Percentiles rank a stretch among this genome's conserved stretches.
phyloP scores from a whole-genome alignment of 2,113 vertebrate species.

The Barnardius zonarius region DNA sequence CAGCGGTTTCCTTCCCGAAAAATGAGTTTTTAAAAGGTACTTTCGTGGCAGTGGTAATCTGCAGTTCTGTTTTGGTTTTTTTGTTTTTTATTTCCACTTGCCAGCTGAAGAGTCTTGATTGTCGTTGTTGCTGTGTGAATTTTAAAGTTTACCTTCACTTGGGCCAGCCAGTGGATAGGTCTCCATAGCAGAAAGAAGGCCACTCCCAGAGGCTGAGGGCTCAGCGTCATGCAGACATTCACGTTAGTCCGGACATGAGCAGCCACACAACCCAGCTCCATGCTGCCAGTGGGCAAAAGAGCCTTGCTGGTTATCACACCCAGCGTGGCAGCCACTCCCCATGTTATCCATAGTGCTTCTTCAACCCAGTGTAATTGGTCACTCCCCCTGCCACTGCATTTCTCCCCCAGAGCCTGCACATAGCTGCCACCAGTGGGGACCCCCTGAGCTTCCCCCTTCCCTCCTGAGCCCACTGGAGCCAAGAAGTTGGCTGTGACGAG shows the following conservation, averaged over 20 bases:
- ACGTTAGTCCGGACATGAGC: background rate
- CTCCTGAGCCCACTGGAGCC: background rate
- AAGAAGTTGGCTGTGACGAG: background rate
- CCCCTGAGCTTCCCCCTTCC: background rate
- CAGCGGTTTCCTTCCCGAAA: background rate
- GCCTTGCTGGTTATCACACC: rapidly evolving
- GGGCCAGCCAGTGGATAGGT: background rate
- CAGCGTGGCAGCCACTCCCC: rapidly evolving
- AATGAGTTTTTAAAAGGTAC: background rate
- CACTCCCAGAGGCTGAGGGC: background rate
- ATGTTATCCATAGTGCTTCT: rapidly evolving
- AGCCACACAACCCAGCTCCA: background rate
- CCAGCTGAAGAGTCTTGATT: background rate
- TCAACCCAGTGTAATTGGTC: rapidly evolving
- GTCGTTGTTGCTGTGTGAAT: background rate
- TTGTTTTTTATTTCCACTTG: background rate
- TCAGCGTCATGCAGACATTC: rapidly evolving
- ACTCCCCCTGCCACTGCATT: rapidly evolving
- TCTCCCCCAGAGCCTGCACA: rapidly evolving
- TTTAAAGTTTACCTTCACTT: background rate
- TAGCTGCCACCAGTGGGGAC: background rate
- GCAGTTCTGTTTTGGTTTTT: background rate
- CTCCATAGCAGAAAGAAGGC: background rate
- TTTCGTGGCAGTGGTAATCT: background rate
- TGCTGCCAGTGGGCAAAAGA: rapidly evolving